Percentiles rank a stretch among this genome's conserved stretches.
phyloP scores from a whole-genome alignment of 2,113 vertebrate genomes.

The Plecotus auritus region DNA sequence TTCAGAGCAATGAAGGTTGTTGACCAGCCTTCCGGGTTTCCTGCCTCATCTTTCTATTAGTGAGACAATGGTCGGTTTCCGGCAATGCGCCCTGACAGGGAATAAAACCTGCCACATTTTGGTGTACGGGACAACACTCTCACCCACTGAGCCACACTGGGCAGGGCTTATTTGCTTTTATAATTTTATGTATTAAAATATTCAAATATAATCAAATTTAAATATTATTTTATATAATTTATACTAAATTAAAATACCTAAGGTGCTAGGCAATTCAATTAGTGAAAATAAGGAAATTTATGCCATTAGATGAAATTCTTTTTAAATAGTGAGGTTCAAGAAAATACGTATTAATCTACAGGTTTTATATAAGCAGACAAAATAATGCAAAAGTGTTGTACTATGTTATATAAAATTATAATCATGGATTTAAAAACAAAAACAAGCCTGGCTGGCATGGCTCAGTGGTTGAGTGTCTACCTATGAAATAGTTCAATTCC shows the following conservation, averaged over 20 bases:
- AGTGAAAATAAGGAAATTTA: constrained; percentile 12
- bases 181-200: constrained; percentile 75
- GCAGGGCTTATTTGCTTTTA: constrained; percentile 49
- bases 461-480: too few species aligned
- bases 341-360: background rate
- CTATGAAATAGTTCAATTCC: too few species aligned
- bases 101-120: background rate
- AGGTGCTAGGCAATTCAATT: background rate
- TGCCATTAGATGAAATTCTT: background rate
- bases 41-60: too few species aligned
- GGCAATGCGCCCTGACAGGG: background rate
- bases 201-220: constrained; percentile 62
- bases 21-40: too few species aligned
- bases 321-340: background rate
- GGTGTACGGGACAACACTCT: background rate
- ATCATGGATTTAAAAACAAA: background rate
- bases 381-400: background rate
- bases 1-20: too few species aligned
- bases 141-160: background rate
- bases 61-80: too few species aligned
- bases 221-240: constrained; percentile 67
- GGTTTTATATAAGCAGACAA: background rate
- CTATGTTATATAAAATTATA: background rate
- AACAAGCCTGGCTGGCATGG: background rate
- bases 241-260: constrained; percentile 65